Conservation (phyloP, 2,113 vertebrate species). For the Otolemur garnettii region DNA sequence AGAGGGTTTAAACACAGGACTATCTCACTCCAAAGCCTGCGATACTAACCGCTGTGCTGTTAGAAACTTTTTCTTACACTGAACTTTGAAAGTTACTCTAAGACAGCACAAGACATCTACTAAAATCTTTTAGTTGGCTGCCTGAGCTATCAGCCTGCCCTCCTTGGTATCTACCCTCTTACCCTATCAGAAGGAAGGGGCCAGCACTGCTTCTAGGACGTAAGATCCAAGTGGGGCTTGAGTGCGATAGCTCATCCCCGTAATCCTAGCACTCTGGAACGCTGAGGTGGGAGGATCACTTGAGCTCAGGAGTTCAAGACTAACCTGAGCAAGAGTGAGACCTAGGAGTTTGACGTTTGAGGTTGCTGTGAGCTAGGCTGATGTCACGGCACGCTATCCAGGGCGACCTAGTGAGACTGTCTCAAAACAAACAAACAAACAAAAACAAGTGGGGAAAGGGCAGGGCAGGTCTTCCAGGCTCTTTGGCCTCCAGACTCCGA, state of each 20-base stretch:
- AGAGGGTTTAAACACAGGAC: neutral
- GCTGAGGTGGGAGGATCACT: too few relatives aligned
- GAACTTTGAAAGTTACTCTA: neutral
- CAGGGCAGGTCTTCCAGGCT: neutral
- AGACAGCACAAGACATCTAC: neutral
- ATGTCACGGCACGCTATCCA: too few relatives aligned
- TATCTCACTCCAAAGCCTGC: too few relatives aligned
- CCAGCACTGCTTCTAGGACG: accelerated
- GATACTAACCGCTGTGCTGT: accelerated
- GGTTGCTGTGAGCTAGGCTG: too few relatives aligned
- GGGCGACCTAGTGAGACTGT: too few relatives aligned
- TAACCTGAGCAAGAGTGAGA: too few relatives aligned
- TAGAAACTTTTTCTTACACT: neutral
- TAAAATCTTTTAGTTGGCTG: neutral
- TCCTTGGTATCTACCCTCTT: neutral
- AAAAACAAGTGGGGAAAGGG: too few relatives aligned
- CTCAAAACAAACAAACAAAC: too few relatives aligned
- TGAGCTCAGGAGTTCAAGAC: too few relatives aligned
- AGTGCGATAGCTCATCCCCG: too few relatives aligned
- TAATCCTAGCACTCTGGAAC: too few relatives aligned
- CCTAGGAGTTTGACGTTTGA: too few relatives aligned
- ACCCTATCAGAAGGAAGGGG: neutral
- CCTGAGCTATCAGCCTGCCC: neutral
- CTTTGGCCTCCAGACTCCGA: neutral
- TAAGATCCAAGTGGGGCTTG: neutral